Evolutionary conservation across 64 coral and sea anemone species (phyloP), one percentile per base, ranked within the genome.

Genomic region (Montipora efflorescens): DNA sequence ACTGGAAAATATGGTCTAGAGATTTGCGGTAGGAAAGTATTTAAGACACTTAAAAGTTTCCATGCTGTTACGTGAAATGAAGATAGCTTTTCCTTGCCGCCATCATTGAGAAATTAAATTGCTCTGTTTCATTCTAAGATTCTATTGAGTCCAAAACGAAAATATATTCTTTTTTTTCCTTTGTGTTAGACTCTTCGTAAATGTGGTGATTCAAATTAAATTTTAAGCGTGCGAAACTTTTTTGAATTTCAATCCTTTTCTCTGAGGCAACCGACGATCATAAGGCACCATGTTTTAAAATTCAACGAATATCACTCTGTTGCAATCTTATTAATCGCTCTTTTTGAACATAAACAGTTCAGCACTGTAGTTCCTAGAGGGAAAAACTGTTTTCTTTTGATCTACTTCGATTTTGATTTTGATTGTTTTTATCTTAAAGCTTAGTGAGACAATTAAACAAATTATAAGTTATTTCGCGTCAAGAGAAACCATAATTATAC

Each of bases 131-230:
- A 36, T 64, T 84, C 23, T 44, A 48, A 46, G 45, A 20, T 68
- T 19, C 14, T 15, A 14, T 68, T 11, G 61, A 64, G 19, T 80
- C 52, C 13, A 10, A 3, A 62, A 11, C 36, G 36, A 13, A 66
- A 44, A 12, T 5, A 45, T 45, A 25, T 18, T 83, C 6, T 15
- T n/a, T 44, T 83, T 46, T 68, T 62, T 62, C 5, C 11, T 64
- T 64, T 16, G 61, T 64, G 9, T 64, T 64, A 10, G 61, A 16
- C 57, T 7, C 14, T 47, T 84, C 81, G 67, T 84, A 43, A 64
- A 64, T 64, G 14, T 9, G 81, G 79, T 81, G 61, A 66, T 84
- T 67, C 36, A 20, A 84, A 47, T 84, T 84, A 84, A 84, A 43
- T 48, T 84, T 84, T 84, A 74, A 74, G 23, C 64, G 19, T 45